Evolutionary conservation across 1,140 invertebrate species (phyloP), one percentile per base, ranked within the genome.

Genomic region (Procambarus virginalis): DNA sequence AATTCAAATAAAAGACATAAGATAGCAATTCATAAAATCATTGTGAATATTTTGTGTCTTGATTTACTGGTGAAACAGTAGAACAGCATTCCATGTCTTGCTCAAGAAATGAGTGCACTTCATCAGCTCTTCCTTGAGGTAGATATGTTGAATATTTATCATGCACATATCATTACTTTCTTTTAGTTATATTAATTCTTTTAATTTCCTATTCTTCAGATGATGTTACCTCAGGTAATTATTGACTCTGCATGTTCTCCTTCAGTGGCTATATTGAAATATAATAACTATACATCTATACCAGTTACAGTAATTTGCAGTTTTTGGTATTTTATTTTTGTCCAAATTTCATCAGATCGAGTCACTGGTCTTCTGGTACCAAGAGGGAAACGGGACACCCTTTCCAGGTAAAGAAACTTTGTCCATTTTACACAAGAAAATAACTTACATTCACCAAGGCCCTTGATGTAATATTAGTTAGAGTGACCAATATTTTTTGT

Each of bases 351-450:
- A 49, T 14, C 84, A 87, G 90, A 91, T 76, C 77, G 78, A 12
- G 86, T 87, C 20, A 89, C 85, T 55, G 90, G 84, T 3, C 78
- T 88, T 45, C 78, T 91, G 77, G 51, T 88, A 2, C 84, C 90
- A 10, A 86, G 83, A 84, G 58, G 51, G 9, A 85, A 79, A 49
- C 51, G 88, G 34, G 55, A 60, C 14, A 55, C 82, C 2, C 83
- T 20, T 17, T 64, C 60, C 14, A 64, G 60, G 60, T 64, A 64
- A 64, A 64, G 14, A 8, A 9, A 8, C 55, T 58, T 6, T 58
- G 12, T 58, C 2, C 6, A 58, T 55, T 55, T 55, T 55, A 20
- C 34, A 34, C 34, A 34, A 34, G 34, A 34, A 34, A 34, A 34
- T 34, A 34, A 34, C 34, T 34, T 34, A 34, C 34, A 34, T 34